A percentile compares a stretch with the other conserved stretches of the same genome.
phyloP scores from a whole-genome alignment of 2,797 vertebrate species.

The Hippocampus kuda region DNA sequence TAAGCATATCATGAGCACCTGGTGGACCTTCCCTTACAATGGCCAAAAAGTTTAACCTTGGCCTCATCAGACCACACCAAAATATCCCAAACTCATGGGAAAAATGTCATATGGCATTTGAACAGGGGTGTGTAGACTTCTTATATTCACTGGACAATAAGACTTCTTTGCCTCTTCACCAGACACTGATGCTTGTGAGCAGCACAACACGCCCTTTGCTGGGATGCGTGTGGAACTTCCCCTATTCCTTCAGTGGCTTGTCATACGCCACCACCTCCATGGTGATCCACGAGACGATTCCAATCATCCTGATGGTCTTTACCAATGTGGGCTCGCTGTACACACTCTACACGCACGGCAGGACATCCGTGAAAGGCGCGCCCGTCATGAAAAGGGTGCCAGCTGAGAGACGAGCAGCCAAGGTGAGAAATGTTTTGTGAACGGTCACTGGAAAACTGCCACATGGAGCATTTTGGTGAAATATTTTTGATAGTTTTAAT shows the following conservation, averaged over 20 bases:
- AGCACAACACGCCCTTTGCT: constrained; percentile 71
- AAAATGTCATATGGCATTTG: not conserved
- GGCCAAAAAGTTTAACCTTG: too few relatives aligned
- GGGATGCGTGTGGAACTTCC: constrained; percentile 75
- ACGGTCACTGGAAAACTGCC: too few relatives aligned
- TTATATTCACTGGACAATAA: not conserved
- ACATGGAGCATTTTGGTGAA: too few relatives aligned
- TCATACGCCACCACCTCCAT: constrained; percentile 68
- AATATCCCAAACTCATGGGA: too few relatives aligned
- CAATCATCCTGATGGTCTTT: constrained; percentile 66
- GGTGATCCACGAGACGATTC: constrained; percentile 69
- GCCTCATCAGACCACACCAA: too few relatives aligned
- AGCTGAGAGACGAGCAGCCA: constrained; percentile 69
- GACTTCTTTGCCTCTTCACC: constrained; percentile 7
- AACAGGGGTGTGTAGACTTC: not conserved
- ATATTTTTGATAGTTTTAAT: not conserved
- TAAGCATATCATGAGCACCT: too few relatives aligned
- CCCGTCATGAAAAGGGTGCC: constrained; percentile 57
- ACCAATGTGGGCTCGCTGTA: constrained; percentile 69
- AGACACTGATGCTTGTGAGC: constrained; percentile 72
- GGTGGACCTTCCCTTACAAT: too few relatives aligned
- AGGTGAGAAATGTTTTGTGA: constrained; percentile 46
- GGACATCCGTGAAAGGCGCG: constrained; percentile 23
- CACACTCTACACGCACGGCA: constrained; percentile 62
- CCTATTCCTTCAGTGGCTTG: constrained; percentile 54